Percentiles rank a stretch among this genome's conserved stretches.
Conservation (phyloP, 2,113 vertebrate species). For the Protobothrops mucrosquamatus region DNA sequence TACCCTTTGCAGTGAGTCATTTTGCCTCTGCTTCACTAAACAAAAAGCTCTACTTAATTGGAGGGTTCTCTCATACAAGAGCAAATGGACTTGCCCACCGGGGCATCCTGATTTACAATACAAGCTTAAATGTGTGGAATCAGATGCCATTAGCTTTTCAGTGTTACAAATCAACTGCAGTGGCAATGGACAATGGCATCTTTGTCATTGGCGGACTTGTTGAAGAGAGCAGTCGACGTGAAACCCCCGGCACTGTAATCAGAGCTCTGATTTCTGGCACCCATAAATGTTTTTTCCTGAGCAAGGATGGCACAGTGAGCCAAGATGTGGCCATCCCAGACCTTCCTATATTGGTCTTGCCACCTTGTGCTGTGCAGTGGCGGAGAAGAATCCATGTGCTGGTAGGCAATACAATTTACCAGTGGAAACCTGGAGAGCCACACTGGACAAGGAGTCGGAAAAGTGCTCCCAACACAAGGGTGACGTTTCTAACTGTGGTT, state of each 20-base stretch:
- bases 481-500: slow-evolving; percentile 16
- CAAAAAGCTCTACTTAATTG: slow-evolving; percentile 75
- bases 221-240: slow-evolving; percentile 20
- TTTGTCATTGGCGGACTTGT: slow-evolving; percentile 78
- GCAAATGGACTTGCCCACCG: slow-evolving; percentile 68
- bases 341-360: slow-evolving; percentile 73
- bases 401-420: slow-evolving; percentile 79
- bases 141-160: slow-evolving; percentile 74
- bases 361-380: slow-evolving; percentile 77
- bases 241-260: slow-evolving; percentile 28
- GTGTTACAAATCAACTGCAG: slow-evolving; percentile 73
- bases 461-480: slow-evolving; percentile 11
- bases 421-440: slow-evolving; percentile 74
- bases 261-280: slow-evolving; percentile 25
- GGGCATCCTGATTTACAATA: slow-evolving; percentile 80
- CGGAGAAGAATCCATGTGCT: slow-evolving; percentile 78
- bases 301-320: slow-evolving; percentile 26
- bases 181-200: slow-evolving; percentile 76
- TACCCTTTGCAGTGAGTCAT: slow-evolving; percentile 74
- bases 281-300: slow-evolving; percentile 36
- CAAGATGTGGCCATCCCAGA: slow-evolving; percentile 68
- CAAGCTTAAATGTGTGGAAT: slow-evolving; percentile 72
- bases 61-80: slow-evolving; percentile 67
- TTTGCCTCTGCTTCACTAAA: slow-evolving; percentile 75
- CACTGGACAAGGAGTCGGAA: slow-evolving; percentile 29